These are phyloP conservation scores for Melanerpes formicivorus DNA, from an alignment of 2,113 vertebrate genomes.

Conservation along the genomic window DNA sequence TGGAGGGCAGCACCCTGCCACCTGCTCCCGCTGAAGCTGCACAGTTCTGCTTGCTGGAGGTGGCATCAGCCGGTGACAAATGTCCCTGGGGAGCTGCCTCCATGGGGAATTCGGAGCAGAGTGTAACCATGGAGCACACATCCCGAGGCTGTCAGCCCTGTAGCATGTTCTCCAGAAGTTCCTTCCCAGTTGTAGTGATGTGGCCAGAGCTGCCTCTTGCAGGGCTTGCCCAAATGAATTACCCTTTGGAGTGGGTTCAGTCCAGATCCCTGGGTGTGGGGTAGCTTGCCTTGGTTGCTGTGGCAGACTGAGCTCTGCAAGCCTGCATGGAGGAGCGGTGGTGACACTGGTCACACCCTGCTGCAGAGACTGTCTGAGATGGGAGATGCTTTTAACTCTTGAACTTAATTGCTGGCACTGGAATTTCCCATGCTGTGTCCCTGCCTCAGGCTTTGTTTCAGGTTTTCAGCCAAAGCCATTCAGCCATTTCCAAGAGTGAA, in stretches of 20 bases:
- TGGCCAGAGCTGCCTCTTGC: neutral
- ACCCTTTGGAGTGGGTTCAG: neutral
- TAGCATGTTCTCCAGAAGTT: neutral
- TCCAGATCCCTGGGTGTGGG: neutral
- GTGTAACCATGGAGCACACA: accelerated
- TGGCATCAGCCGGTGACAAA: neutral
- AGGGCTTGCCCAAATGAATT: neutral
- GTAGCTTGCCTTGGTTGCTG: neutral
- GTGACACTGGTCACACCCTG: neutral
- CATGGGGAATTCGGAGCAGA: neutral
- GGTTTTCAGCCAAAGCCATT: neutral
- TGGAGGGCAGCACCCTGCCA: neutral
- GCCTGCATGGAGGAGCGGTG: neutral
- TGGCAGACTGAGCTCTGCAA: neutral
- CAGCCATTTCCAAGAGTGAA: neutral
- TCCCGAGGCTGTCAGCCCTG: neutral
- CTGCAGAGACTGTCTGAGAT: neutral
- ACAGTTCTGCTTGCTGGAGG: neutral
- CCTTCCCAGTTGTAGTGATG: neutral
- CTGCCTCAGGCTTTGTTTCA: neutral
- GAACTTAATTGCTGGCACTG: neutral
- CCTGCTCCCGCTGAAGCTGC: neutral
- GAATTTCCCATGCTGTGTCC: neutral
- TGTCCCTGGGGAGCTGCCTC: neutral
- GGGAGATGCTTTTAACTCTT: neutral